Base-by-base conservation (phyloP, 2,113 vertebrate species). In the Ibidorhyncha struthersii region DNA sequence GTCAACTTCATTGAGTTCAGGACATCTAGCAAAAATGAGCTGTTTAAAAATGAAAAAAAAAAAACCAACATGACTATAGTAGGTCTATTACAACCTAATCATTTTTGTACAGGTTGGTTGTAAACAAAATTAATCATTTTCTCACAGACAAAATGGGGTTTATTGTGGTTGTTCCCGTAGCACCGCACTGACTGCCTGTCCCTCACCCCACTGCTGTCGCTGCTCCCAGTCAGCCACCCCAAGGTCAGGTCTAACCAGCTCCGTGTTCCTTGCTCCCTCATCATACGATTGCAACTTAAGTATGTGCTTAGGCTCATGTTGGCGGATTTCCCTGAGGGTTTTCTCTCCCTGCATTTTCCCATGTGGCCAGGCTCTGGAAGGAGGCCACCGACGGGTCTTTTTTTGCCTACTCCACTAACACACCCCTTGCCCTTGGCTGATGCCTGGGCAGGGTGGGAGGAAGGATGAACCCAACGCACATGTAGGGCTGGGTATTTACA, bases 391-490 rank as follows among this genome's bases (percentile, higher is more conserved):
- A 27, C 1, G 2, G 2, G 40, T 9, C 9, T 5, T 4, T 82
- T 56, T 56, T 82, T 47, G 19, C 36, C 47, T n/a, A 3, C 34
- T 52, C 6, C 15, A 6, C n/a, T 36, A 15, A 20, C 10, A 34
- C 27, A 5, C 5, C 6, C 15, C 34, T 74, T 3, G 2, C 17
- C 30, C 23, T 26, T 17, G 29, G 34, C 32, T 45, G 65, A 15
- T n/a, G 8, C 23, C 14, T 1, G 1, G 27, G 52, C 2, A 12
- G 19, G 1, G 27, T 10, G 23, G 43, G 52, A n/a, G 25, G 23
- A 52, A n/a, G 56, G 55, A 50, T 14, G 50, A 18, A 16, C 22
- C 21, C n/a, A 3, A 2, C 7, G 2, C 3, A 2, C 4, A 2
- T 0, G 2, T 8, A 5, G 56, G 32, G 26, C 40, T 49, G n/a